Evolutionary conservation across 2,888 invertebrate genomes (phyloP).

Genomic region (Nephrotoma flavescens): DNA sequence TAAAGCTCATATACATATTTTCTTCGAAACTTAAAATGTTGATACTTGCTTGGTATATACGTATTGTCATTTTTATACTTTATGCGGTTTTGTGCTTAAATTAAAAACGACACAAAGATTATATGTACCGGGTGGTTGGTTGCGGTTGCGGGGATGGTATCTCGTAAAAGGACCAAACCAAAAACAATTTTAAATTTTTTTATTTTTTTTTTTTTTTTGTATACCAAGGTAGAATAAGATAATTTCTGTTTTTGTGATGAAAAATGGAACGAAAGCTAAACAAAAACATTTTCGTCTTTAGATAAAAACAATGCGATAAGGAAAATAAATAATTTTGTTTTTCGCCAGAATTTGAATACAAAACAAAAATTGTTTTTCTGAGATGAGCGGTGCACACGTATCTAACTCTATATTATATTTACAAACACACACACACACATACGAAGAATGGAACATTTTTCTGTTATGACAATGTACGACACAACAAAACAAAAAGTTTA

Average conservation of each 20-base stretch:
- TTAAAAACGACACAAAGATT: neutral
- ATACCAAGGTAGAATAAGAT: neutral
- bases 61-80: neutral
- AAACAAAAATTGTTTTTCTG: neutral
- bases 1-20: neutral
- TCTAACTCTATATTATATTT: too few species aligned
- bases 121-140: neutral
- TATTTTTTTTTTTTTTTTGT: neutral
- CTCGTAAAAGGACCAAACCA: neutral
- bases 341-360: neutral
- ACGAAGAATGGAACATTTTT: neutral
- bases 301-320: neutral
- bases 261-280: neutral
- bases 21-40: neutral
- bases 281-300: neutral
- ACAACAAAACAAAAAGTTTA: neutral
- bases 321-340: neutral
- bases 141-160: neutral
- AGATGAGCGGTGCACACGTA: neutral
- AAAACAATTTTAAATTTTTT: neutral
- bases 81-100: neutral
- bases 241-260: neutral
- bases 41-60: neutral
- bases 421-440: neutral
- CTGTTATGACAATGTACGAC: neutral